Evolutionary conservation across 1,140 invertebrate genomes (phyloP).

Genomic region (Listronotus oregonensis): DNA sequence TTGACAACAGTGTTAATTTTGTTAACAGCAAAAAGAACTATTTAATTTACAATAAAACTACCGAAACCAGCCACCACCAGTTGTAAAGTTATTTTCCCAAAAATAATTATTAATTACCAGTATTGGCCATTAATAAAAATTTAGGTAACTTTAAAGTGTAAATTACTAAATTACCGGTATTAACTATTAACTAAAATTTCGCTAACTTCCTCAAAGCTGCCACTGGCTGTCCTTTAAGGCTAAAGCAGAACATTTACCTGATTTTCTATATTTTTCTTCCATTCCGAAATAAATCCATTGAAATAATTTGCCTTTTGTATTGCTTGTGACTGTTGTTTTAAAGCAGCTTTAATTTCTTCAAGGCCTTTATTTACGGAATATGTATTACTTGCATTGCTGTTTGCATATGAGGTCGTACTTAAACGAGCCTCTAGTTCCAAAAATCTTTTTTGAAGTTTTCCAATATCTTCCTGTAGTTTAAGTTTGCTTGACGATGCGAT

Average conservation of each 20-base stretch:
- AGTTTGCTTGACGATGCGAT: neutral
- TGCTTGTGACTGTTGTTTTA: slow-evolving; percentile 14
- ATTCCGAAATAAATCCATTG: slow-evolving; percentile 13
- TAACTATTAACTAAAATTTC: no score
- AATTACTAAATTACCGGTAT: no score
- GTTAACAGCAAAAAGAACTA: no score
- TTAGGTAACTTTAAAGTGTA: no score
- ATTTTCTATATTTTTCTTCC: slow-evolving; percentile 24
- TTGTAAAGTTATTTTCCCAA: no score
- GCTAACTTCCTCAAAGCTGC: no score
- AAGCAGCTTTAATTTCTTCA: slow-evolving; percentile 12
- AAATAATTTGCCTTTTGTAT: slow-evolving; percentile 20
- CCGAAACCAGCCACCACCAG: no score
- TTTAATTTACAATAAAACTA: no score
- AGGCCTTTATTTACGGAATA: neutral
- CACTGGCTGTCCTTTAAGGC: no score
- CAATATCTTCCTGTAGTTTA: neutral
- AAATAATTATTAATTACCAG: no score
- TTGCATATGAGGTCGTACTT: neutral
- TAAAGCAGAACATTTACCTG: slow-evolving; percentile 2
- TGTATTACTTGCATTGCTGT: neutral
- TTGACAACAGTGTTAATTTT: no score
- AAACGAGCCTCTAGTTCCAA: neutral
- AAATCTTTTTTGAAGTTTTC: neutral
- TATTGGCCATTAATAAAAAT: no score